Base-by-base conservation (phyloP, 2,888 invertebrate species). In the Drosophila kanekoi region DNA sequence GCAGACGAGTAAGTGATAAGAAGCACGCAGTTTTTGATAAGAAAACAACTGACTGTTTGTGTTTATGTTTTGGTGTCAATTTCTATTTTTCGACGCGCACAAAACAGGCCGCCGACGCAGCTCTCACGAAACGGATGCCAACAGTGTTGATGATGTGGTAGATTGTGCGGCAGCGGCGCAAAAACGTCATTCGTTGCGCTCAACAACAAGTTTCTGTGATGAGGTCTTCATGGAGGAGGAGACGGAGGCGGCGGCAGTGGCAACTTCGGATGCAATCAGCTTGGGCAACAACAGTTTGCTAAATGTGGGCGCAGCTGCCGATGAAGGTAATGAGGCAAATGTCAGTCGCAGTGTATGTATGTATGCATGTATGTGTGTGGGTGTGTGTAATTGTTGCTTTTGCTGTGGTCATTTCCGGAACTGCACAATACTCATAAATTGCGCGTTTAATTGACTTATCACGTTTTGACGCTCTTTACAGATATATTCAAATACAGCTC, bases 151-250 rank as follows among this genome's bases (percentile, higher is more conserved):
- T 63, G 68, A 78, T 70, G 71, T 54, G 53, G 73, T 54, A 45
- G 78, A 75, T 60, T 65, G 70, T 45, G 72, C 59, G 51, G 53
- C 70, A 54, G 66, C 68, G 57, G 74, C 76, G 51, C 77, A 59
- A 63, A 91, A 91, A 69, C 89, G 91, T 41, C 79, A 90, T 73
- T 91, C 91, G 49, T 67, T 91, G 60, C 88, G 90, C 37, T 91
- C 91, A 9, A 89, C 91, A 70, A 90, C 91, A 53, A 91, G 91
- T 76, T 91, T 91, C 79, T 91, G 90, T 64, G 91, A 91, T 84
- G 91, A 91, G 72, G 69, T 90, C 44, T 87, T 87, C 52, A 79
- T 90, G 67, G 90, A 90, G 62, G 84, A 88, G 51, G 65, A 77
- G 32, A 56, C 66, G 60, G 58, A 52, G 47, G 58, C 60, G 33